Conservation (phyloP, 2,113 vertebrate species). For the Bufo gargarizans region DNA sequence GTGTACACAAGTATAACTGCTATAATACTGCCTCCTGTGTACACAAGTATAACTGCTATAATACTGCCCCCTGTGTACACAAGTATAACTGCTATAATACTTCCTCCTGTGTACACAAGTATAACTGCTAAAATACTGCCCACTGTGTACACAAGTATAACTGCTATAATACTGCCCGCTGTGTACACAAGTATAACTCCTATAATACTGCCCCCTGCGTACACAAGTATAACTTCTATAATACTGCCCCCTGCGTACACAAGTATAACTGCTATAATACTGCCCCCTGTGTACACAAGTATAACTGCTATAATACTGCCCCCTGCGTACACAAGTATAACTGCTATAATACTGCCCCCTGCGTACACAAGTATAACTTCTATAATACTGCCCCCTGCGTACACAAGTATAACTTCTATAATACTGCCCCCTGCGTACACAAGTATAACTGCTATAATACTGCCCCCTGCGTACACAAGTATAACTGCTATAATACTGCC, state of each 20-base stretch:
- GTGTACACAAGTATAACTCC: too few species aligned
- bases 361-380: background rate
- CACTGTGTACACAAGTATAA: background rate
- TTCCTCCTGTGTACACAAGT: background rate
- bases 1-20: background rate
- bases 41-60: too few species aligned
- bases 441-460: background rate
- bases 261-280: background rate
- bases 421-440: background rate
- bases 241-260: background rate
- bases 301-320: background rate
- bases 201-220: background rate
- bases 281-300: background rate
- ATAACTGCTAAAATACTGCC: background rate
- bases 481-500: background rate
- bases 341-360: background rate
- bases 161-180: conserved; percentile 6
- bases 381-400: background rate
- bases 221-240: background rate
- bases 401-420: too few species aligned
- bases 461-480: background rate
- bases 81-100: background rate
- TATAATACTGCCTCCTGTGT: background rate
- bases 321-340: background rate
- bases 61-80: background rate